phyloP scores from a whole-genome alignment of 1,140 invertebrate genomes.

The Drosophila biarmipes region DNA sequence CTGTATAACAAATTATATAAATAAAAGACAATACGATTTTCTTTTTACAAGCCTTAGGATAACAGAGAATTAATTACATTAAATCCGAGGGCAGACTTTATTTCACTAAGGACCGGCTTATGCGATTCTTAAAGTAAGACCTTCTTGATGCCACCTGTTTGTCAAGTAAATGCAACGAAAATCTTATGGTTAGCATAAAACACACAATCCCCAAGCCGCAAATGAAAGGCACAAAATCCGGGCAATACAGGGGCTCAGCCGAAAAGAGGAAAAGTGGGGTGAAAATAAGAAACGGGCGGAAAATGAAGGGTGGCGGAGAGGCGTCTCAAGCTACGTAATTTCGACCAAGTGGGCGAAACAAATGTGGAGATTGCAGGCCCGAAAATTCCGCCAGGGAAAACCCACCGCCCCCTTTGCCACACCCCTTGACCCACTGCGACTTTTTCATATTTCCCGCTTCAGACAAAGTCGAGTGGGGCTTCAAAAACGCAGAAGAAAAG shows the following conservation, averaged over 20 bases:
- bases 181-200: conserved; percentile 64
- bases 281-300: conserved; percentile 17
- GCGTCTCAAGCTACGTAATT: conserved; percentile 61
- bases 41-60: background rate
- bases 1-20: too few relatives aligned
- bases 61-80: background rate
- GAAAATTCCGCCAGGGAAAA: conserved; percentile 45
- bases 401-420: conserved; percentile 11
- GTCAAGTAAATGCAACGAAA: conserved; percentile 57
- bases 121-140: conserved; percentile 11
- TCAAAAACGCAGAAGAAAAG: conserved; percentile 5
- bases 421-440: conserved; percentile 37
- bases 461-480: conserved; percentile 26
- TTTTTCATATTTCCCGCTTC: conserved; percentile 67
- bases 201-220: conserved; percentile 66
- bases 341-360: conserved; percentile 71
- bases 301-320: conserved; percentile 3
- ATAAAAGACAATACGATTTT: too few relatives aligned
- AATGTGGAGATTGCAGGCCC: conserved; percentile 72
- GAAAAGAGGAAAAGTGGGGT: background rate
- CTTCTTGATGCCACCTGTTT: conserved; percentile 38
- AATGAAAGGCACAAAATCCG: conserved; percentile 69
- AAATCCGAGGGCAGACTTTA: conserved; percentile 16
- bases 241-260: conserved; percentile 46
- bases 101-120: conserved; percentile 32